Base-by-base conservation (phyloP, 2,113 vertebrate species). In the Prionailurus bengalensis region DNA sequence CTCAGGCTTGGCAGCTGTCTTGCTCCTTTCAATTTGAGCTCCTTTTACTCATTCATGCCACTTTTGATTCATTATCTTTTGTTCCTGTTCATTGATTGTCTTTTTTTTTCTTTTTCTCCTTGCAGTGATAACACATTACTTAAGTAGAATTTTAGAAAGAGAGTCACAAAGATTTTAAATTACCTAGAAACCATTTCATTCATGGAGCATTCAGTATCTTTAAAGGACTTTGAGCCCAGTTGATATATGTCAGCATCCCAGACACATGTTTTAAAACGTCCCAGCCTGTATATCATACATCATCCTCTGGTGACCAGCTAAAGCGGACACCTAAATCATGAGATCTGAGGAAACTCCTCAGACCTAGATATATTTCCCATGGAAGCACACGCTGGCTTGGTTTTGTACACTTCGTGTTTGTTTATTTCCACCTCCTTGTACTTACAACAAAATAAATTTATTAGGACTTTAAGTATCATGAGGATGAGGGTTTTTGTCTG, bases 1-100 rank as follows among this genome's bases (percentile, higher is more conserved):
- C 85, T 36, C 11, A 76, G 51, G 6, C 78, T 84, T 74, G 55
- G 48, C 63, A 91, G 53, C 70, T 82, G 85, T 91, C 93, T 70
- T 23, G 8, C 27, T 73, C 27, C 53, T 81, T 94, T 65, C 63
- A 73, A 76, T 88, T 21, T 90, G 36, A 85, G 84, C 8, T 58
- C 55, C 33, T 89, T 29, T 96, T 39, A 23, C 61, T 33, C 81
- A 21, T 65, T 70, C 4, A 29, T 58, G 19, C 63, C 45, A 14
- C 27, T 82, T 96, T 55, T 87, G 94, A 95, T 81, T 96, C 79
- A 87, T 36, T 74, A 39, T 51, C 70, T 87, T 91, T 89, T 91
- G 21, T 80, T 97, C 66, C 36, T 93, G 5, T 25, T 66, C 84
- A 95, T 68, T 33, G 63, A 94, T 80, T n/a, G 29, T 74, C 10